Percentiles rank a stretch among this genome's conserved stretches.
Evolutionary conservation across 2,888 invertebrate species (phyloP).

Genomic region (Tipula confusa): DNA sequence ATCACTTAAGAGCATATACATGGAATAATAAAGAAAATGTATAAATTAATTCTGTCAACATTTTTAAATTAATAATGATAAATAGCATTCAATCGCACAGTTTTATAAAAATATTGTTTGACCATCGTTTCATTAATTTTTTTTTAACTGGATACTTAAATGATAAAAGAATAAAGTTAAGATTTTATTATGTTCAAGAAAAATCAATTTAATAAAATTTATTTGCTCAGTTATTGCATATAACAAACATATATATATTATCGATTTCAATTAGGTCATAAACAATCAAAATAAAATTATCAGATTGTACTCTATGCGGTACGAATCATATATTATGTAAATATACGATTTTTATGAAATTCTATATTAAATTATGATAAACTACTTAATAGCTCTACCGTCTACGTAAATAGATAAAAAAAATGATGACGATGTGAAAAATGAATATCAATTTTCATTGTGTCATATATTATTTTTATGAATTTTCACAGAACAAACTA

Average conservation of each 20-base stretch:
- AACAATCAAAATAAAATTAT: background rate
- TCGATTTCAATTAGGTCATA: background rate
- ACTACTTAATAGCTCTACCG: background rate
- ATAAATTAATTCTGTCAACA: background rate
- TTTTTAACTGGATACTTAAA: background rate
- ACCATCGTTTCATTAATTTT: background rate
- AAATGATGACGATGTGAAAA: background rate
- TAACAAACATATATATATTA: too few species aligned
- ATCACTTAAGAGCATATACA: background rate
- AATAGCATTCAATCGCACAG: background rate
- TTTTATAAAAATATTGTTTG: background rate
- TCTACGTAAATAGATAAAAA: background rate
- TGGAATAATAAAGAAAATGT: background rate
- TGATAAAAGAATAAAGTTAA: background rate
- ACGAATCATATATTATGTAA: background rate
- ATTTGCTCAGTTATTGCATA: background rate
- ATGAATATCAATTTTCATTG: background rate
- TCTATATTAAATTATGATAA: background rate
- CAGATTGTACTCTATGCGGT: background rate
- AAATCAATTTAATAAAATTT: background rate
- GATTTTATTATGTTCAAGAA: background rate
- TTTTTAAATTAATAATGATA: slow-evolving; percentile 1
- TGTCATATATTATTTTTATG: background rate
- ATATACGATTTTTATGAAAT: too few species aligned
- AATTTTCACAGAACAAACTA: background rate